These are phyloP conservation scores for Mus caroli DNA, from an alignment of 2,797 vertebrate species.

Conservation along the genomic window DNA sequence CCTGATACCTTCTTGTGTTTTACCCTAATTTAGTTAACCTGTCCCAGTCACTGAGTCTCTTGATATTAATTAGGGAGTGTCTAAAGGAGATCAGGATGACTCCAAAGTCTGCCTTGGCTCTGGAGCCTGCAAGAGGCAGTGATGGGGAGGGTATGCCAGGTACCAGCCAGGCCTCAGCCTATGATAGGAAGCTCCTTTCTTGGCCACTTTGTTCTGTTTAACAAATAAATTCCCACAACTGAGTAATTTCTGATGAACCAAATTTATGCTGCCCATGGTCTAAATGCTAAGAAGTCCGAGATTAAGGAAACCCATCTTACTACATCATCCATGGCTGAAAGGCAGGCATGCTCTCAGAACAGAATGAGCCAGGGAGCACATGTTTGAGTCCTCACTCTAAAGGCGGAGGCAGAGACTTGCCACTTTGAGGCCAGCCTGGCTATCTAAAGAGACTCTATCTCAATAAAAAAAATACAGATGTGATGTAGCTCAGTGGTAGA, in stretches of 20 bases:
- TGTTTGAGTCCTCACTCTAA: not conserved
- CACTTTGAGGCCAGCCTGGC: not conserved
- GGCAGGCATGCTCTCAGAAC: not conserved
- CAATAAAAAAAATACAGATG: not conserved
- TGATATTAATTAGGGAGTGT: not conserved
- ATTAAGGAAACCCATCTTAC: not conserved
- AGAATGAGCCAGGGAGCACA: not conserved
- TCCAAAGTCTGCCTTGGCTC: not conserved
- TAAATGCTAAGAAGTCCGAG: not conserved
- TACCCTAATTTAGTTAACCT: not conserved
- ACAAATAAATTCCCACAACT: not conserved
- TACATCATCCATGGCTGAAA: not conserved
- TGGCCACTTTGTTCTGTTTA: not conserved
- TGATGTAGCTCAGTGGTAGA: not conserved
- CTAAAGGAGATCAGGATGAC: not conserved
- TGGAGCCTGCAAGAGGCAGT: accelerated
- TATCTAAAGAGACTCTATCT: not conserved
- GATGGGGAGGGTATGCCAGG: accelerated
- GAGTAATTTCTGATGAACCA: not conserved
- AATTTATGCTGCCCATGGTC: not conserved
- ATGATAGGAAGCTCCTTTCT: not conserved
- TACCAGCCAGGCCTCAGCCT: too few species aligned
- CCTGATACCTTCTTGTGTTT: not conserved
- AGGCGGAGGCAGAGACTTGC: not conserved
- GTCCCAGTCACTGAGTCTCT: not conserved